phyloP scores from a whole-genome alignment of 2,888 invertebrate species.

The Hemithea aestivaria region DNA sequence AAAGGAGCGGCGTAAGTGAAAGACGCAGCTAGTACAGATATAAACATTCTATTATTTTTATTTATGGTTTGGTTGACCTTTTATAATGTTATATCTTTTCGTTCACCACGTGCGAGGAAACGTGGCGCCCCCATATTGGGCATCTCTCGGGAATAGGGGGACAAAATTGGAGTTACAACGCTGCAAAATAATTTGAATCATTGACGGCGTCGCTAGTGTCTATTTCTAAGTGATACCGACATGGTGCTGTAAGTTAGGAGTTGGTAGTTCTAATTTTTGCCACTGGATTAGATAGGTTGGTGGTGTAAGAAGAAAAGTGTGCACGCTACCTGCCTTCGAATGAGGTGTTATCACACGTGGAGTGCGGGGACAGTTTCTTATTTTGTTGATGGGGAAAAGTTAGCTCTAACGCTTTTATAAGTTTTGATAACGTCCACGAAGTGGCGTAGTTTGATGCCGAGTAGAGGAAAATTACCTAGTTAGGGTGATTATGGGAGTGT shows the following conservation, averaged over 20 bases:
- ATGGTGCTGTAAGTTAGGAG: too few species aligned
- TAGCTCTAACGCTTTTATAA: conserved; percentile 7
- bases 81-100: conserved; percentile 2
- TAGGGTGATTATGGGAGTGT: background rate
- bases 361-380: conserved; percentile 19
- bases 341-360: conserved; percentile 17
- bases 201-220: too few species aligned
- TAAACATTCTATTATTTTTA: too few species aligned
- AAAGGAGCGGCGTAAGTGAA: too few species aligned
- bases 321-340: conserved; percentile 19
- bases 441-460: conserved; percentile 4
- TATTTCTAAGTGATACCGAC: too few species aligned
- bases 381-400: conserved; percentile 14
- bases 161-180: conserved; percentile 45
- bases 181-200: too few species aligned
- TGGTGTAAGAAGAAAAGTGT: conserved; percentile 15
- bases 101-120: conserved; percentile 27
- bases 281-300: too few species aligned
- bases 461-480: conserved; percentile 6
- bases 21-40: too few species aligned
- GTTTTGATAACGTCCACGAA: conserved; percentile 12
- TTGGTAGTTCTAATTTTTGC: too few species aligned
- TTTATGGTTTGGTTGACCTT: too few species aligned
- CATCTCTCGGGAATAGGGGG: conserved; percentile 19
- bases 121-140: conserved; percentile 17